These are phyloP conservation scores for Carassius auratus DNA, from an alignment of 2,113 vertebrate genomes.

Conservation along the genomic window DNA sequence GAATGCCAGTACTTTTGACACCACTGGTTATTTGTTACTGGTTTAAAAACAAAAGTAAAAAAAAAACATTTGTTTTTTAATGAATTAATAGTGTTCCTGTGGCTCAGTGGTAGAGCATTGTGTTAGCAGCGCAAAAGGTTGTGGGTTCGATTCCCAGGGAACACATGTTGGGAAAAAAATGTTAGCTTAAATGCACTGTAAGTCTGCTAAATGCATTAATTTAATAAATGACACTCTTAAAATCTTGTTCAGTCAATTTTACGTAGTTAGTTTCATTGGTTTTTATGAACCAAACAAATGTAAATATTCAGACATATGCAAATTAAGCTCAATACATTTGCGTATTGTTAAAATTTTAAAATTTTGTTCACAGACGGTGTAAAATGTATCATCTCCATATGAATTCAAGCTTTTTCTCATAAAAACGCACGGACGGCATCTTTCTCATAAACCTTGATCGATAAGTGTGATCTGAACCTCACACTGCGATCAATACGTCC, in stretches of 20 bases:
- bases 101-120: too few species aligned
- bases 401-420: background rate
- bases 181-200: too few species aligned
- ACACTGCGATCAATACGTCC: constrained; percentile 37
- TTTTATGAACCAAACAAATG: background rate
- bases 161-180: too few species aligned
- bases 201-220: too few species aligned
- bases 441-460: background rate
- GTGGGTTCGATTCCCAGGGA: too few species aligned
- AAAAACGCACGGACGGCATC: background rate
- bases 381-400: background rate
- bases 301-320: background rate
- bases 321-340: background rate
- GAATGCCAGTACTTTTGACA: too few species aligned
- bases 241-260: background rate
- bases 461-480: constrained; percentile 24
- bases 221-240: too few species aligned
- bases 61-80: too few species aligned
- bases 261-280: background rate
- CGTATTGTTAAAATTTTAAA: background rate
- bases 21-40: background rate
- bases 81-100: too few species aligned
- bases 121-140: too few species aligned
- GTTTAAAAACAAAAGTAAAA: background rate
- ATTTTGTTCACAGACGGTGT: background rate